Evolutionary conservation across 1,140 invertebrate genomes (phyloP).

Genomic region (Drosophila nigrodunni): DNA sequence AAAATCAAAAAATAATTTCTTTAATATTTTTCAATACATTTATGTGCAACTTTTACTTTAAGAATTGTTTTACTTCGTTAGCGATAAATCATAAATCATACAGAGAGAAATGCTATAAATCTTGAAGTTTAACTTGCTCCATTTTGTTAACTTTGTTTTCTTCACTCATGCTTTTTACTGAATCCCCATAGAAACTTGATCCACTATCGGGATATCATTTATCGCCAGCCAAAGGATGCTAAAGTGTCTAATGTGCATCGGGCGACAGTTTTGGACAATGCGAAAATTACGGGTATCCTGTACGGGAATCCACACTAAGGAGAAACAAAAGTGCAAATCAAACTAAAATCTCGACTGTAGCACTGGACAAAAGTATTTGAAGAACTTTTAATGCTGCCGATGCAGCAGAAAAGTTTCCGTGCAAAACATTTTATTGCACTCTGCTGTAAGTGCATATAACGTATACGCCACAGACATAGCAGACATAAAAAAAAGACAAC

Average conservation of each 20-base stretch:
- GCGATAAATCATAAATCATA: slow-evolving; percentile 7
- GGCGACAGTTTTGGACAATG: slow-evolving; percentile 58
- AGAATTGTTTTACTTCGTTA: neutral
- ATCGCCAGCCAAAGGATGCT: slow-evolving; percentile 41
- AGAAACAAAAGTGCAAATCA: slow-evolving; percentile 68
- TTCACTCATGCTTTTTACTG: slow-evolving; percentile 29
- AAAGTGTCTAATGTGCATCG: slow-evolving; percentile 61
- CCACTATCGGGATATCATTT: slow-evolving; percentile 63
- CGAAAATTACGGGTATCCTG: slow-evolving; percentile 40
- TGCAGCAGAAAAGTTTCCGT: slow-evolving; percentile 64
- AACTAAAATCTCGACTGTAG: slow-evolving; percentile 68
- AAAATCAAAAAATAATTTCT: slow-evolving; percentile 3
- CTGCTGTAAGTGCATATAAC: slow-evolving; percentile 66
- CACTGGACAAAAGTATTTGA: slow-evolving; percentile 67
- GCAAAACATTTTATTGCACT: slow-evolving; percentile 81
- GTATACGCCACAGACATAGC: slow-evolving; percentile 61
- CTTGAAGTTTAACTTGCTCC: slow-evolving; percentile 3
- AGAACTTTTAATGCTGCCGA: slow-evolving; percentile 55
- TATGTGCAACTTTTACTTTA: neutral
- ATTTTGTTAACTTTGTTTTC: neutral
- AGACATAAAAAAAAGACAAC: neutral
- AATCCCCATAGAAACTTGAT: slow-evolving; percentile 51
- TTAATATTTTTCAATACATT: neutral
- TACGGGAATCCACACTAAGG: slow-evolving; percentile 10
- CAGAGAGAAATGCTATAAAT: neutral